phyloP scores from a whole-genome alignment of 2,797 vertebrate genomes.

The Heliangelus exortis region DNA sequence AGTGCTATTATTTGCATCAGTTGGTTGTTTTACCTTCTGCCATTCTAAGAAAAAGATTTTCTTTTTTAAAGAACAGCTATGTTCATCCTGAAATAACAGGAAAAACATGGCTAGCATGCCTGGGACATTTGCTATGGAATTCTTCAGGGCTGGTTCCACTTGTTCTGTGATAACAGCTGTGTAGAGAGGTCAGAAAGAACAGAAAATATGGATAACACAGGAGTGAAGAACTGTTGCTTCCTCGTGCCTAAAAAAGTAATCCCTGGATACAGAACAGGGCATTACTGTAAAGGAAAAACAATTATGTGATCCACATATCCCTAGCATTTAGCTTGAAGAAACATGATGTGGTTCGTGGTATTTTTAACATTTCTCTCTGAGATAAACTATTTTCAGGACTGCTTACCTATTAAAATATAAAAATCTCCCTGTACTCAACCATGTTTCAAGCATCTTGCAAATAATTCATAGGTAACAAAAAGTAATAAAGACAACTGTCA shows the following conservation, averaged over 20 bases:
- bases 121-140: not conserved
- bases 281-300: not conserved
- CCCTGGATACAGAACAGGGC: not conserved
- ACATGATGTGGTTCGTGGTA: rapidly evolving
- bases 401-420: not conserved
- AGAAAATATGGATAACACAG: not conserved
- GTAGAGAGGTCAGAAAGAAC: not conserved
- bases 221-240: conserved; percentile 49
- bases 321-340: not conserved
- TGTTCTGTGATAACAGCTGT: not conserved
- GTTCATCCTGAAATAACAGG: not conserved
- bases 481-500: not conserved
- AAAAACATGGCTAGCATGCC: not conserved
- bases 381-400: not conserved
- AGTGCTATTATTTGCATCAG: not conserved
- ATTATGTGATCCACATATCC: not conserved
- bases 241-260: conserved; percentile 12
- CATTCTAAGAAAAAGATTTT: not conserved
- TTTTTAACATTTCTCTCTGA: not conserved
- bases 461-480: not conserved
- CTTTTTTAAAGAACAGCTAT: not conserved
- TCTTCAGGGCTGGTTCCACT: not conserved
- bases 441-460: not conserved
- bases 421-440: not conserved
- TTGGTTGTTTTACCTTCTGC: not conserved